Conservation (phyloP, 2,797 vertebrate species). For the Cyprinella venusta region DNA sequence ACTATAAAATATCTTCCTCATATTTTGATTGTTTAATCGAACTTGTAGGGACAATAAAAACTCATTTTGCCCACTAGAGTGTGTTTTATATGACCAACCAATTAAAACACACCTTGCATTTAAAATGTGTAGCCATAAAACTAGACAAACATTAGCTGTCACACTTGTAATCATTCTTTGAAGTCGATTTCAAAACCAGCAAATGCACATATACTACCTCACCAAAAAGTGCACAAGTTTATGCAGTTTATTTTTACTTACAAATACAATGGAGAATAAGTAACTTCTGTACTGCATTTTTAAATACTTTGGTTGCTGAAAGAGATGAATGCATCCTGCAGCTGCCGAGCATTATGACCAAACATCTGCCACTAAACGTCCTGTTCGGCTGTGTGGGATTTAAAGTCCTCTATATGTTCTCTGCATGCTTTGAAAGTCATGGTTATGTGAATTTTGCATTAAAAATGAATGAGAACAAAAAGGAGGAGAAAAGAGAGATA, state of each 20-base stretch:
- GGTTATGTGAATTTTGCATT: conserved; percentile 54
- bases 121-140: background rate
- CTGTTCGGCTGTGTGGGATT: conserved; percentile 60
- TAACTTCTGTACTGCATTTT: conserved; percentile 8
- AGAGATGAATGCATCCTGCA: conserved; percentile 69
- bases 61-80: background rate
- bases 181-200: background rate
- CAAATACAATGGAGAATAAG: background rate
- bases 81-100: background rate
- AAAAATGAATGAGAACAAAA: conserved; percentile 48
- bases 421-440: conserved; percentile 27
- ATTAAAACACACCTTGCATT: background rate
- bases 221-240: background rate
- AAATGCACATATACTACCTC: background rate
- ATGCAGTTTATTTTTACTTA: background rate
- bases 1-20: background rate
- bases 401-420: conserved; percentile 68
- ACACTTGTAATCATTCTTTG: background rate
- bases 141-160: background rate
- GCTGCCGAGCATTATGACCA: conserved; percentile 68
- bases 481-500: conserved; percentile 28
- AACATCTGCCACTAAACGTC: conserved; percentile 69
- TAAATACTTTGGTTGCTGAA: conserved; percentile 64
- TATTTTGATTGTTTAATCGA: background rate
- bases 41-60: background rate